These are phyloP conservation scores for Laterallus jamaicensis DNA, from an alignment of 2,113 vertebrate genomes.

Conservation along the genomic window DNA sequence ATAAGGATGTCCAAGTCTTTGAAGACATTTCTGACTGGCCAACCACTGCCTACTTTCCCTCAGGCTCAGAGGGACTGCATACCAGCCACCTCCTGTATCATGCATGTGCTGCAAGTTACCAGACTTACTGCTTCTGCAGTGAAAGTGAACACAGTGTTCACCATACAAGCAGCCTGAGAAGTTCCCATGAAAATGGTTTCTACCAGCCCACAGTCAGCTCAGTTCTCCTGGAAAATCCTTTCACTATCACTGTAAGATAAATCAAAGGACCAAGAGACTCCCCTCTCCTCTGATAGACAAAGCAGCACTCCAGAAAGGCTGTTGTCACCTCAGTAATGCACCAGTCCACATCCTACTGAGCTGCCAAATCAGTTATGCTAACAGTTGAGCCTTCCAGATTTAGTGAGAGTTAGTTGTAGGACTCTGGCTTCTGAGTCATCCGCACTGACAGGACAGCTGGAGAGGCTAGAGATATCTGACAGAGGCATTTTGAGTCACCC, in stretches of 20 bases:
- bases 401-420: background rate
- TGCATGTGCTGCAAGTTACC: background rate
- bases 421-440: slow-evolving; percentile 38
- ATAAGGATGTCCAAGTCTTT: background rate
- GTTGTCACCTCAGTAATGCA: background rate
- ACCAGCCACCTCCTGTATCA: background rate
- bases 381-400: slow-evolving; percentile 44
- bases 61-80: background rate
- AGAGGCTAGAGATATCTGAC: background rate
- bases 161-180: background rate
- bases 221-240: background rate
- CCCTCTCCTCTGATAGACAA: background rate
- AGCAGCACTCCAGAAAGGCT: background rate
- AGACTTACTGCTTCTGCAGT: background rate
- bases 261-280: background rate
- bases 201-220: background rate
- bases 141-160: background rate
- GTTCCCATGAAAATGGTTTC: background rate
- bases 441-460: slow-evolving; percentile 29
- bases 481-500: background rate
- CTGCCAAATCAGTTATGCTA: background rate
- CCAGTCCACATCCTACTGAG: background rate
- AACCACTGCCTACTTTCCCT: background rate
- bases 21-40: background rate
- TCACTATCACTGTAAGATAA: background rate